phyloP scores from a whole-genome alignment of 2,113 vertebrate species.

The Phainopepla nitens region DNA sequence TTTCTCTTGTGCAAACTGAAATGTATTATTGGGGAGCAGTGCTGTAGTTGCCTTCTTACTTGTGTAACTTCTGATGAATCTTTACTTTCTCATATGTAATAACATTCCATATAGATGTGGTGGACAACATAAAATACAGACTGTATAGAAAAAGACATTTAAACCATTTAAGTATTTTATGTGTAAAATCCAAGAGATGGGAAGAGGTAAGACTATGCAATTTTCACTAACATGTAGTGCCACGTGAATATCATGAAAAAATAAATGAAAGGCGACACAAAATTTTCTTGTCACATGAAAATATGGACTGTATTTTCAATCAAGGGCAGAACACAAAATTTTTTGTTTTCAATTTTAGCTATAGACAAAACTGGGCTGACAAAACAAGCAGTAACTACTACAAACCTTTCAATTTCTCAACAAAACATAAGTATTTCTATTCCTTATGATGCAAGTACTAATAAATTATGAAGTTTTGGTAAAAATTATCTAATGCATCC shows the following conservation, averaged over 20 bases:
- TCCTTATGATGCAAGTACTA: neutral
- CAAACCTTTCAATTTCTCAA: neutral
- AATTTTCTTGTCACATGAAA: neutral
- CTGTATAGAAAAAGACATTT: neutral
- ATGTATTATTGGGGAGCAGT: neutral
- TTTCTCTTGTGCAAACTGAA: neutral
- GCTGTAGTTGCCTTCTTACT: neutral
- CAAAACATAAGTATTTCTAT: neutral
- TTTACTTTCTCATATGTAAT: neutral
- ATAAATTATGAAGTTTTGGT: neutral
- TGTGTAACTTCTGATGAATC: neutral
- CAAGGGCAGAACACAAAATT: neutral
- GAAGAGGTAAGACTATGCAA: neutral
- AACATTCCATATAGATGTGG: neutral
- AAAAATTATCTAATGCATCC: neutral
- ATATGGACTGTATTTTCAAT: neutral
- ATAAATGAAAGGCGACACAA: neutral
- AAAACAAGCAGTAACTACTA: neutral
- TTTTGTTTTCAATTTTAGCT: neutral
- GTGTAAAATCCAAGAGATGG: neutral
- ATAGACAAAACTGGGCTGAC: neutral
- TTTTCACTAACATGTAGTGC: neutral
- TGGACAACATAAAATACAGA: neutral
- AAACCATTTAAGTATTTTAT: neutral
- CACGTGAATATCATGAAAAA: neutral